Conservation (phyloP, 2,888 invertebrate genomes). For the Protonemura montana region DNA sequence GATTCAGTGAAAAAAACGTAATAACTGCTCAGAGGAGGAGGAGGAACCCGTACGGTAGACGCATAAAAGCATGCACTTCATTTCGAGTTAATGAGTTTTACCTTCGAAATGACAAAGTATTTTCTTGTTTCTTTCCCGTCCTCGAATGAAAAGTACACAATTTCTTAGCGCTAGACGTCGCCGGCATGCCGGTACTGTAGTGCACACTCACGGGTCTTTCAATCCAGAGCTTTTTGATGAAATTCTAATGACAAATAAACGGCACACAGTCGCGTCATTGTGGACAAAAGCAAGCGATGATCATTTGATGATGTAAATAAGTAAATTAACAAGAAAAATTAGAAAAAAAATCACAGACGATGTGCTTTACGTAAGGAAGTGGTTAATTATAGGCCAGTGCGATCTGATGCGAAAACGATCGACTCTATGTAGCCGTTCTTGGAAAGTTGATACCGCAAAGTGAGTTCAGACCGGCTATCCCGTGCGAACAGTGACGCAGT, state of each 20-base stretch:
- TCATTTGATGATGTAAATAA: not conserved
- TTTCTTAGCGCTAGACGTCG: not conserved
- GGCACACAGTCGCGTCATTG: not conserved
- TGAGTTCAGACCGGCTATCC: not conserved
- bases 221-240: not conserved
- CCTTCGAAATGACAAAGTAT: conserved; percentile 7
- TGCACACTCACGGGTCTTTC: not conserved
- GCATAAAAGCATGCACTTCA: not conserved
- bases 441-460: not conserved
- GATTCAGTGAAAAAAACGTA: not conserved
- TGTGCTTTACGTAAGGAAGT: not conserved
- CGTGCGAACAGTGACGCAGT: not conserved
- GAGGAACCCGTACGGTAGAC: not conserved
- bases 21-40: not conserved
- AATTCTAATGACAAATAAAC: not conserved
- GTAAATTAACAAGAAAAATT: not conserved
- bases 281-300: not conserved
- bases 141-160: not conserved
- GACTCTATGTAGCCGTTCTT: not conserved
- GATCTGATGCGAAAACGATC: not conserved
- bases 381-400: not conserved
- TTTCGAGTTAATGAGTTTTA: not conserved
- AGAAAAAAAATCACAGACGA: not conserved
- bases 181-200: not conserved
- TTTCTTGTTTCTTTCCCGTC: not conserved